These are phyloP conservation scores for Pollenia labialis DNA, from an alignment of 2,888 invertebrate species.

Conservation along the genomic window DNA sequence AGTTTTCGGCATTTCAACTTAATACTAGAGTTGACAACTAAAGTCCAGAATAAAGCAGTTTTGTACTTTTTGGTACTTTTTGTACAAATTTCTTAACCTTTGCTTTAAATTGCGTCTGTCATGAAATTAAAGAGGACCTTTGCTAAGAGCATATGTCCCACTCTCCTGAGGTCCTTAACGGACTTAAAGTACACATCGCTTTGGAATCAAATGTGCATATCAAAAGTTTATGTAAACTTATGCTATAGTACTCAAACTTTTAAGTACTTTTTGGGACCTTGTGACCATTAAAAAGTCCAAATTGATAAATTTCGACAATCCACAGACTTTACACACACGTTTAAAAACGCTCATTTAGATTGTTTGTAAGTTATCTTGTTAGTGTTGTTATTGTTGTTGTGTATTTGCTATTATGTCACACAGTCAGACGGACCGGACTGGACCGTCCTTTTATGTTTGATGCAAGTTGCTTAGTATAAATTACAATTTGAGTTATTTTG, in stretches of 20 bases:
- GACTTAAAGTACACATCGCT: too few relatives aligned
- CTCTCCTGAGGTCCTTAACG: too few relatives aligned
- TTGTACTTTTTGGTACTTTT: neutral
- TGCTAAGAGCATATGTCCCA: too few relatives aligned
- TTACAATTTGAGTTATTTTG: constrained; percentile 66
- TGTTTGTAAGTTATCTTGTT: constrained; percentile 27
- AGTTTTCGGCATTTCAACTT: constrained; percentile 4
- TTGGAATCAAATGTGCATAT: too few relatives aligned
- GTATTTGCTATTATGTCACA: constrained; percentile 58
- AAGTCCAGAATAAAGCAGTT: too few relatives aligned
- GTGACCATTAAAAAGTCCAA: neutral
- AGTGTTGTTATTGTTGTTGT: neutral
- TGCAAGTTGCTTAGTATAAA: constrained; percentile 62
- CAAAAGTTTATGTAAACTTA: too few relatives aligned
- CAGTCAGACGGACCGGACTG: constrained; percentile 14
- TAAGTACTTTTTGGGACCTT: neutral
- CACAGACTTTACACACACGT: neutral
- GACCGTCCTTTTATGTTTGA: constrained; percentile 44
- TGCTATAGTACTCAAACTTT: neutral
- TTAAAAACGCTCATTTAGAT: constrained; percentile 11
- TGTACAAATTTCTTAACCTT: too few relatives aligned
- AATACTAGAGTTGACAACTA: constrained; percentile 9
- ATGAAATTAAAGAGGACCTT: too few relatives aligned
- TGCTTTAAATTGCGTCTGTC: too few relatives aligned
- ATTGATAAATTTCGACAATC: neutral